Evolutionary conservation across 2,797 vertebrate species (phyloP).

Genomic region (Lepilemur septentrionalis): DNA sequence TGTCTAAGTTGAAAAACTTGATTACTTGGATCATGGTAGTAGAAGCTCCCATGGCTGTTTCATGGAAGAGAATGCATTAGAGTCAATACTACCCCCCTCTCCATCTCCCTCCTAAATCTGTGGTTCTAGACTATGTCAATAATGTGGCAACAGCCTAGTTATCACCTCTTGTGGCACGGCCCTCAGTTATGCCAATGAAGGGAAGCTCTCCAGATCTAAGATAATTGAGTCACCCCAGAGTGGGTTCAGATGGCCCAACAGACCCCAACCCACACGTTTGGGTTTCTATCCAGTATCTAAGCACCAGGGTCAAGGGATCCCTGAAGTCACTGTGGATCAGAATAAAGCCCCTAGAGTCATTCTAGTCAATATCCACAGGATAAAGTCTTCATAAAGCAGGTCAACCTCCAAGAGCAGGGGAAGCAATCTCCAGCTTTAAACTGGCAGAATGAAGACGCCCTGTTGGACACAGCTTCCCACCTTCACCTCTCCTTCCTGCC

Average conservation of each 20-base stretch:
- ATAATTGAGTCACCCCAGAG: neutral
- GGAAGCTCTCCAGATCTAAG: neutral
- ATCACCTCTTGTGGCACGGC: neutral
- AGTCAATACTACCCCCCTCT: neutral
- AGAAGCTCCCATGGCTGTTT: neutral
- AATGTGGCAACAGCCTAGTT: neutral
- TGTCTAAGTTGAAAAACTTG: neutral
- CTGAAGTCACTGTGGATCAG: neutral
- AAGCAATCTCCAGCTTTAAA: neutral
- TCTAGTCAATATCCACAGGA: neutral
- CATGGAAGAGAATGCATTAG: neutral
- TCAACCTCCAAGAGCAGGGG: neutral
- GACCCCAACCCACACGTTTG: neutral
- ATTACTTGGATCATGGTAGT: neutral
- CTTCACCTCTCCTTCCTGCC: neutral
- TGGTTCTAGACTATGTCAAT: neutral
- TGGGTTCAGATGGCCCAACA: neutral
- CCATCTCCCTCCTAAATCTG: neutral
- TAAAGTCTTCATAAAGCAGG: neutral
- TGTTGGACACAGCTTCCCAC: neutral
- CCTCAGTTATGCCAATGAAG: neutral
- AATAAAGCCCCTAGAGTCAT: neutral
- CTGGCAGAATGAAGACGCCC: neutral
- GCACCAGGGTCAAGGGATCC: neutral
- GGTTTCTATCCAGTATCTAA: neutral